Evolutionary conservation across 1,140 invertebrate species (phyloP).

Genomic region (Penaeus indicus): DNA sequence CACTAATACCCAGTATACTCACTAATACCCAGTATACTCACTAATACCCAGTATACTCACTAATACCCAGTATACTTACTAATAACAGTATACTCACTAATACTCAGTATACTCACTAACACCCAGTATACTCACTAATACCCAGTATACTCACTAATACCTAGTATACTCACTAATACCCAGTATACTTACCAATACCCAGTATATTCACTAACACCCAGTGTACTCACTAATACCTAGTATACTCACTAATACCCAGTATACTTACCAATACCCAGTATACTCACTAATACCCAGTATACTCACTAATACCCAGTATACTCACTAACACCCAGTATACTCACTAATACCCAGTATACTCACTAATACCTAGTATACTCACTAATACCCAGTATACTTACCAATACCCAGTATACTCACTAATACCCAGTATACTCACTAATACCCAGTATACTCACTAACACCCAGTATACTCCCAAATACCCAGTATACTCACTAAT

Average conservation of each 20-base stretch:
- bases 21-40: too few relatives aligned
- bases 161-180: slow-evolving; percentile 52
- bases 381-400: slow-evolving; percentile 56
- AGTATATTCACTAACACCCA: slow-evolving; percentile 48
- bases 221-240: slow-evolving; percentile 48
- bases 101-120: slow-evolving; percentile 54
- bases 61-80: slow-evolving; percentile 29
- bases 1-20: too few relatives aligned
- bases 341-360: slow-evolving; percentile 53
- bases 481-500: slow-evolving; percentile 46
- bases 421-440: slow-evolving; percentile 54
- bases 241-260: slow-evolving; percentile 54
- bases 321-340: slow-evolving; percentile 53
- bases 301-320: slow-evolving; percentile 57
- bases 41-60: too few relatives aligned
- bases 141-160: slow-evolving; percentile 55
- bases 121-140: slow-evolving; percentile 57
- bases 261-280: too few relatives aligned
- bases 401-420: slow-evolving; percentile 55
- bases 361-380: slow-evolving; percentile 55
- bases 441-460: slow-evolving; percentile 57
- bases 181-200: slow-evolving; percentile 51
- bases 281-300: slow-evolving; percentile 54
- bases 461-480: too few relatives aligned
- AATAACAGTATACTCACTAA: slow-evolving; percentile 56